Base-by-base conservation (phyloP, 2,888 invertebrate species). In the Leptinotarsa rubiginosa region DNA sequence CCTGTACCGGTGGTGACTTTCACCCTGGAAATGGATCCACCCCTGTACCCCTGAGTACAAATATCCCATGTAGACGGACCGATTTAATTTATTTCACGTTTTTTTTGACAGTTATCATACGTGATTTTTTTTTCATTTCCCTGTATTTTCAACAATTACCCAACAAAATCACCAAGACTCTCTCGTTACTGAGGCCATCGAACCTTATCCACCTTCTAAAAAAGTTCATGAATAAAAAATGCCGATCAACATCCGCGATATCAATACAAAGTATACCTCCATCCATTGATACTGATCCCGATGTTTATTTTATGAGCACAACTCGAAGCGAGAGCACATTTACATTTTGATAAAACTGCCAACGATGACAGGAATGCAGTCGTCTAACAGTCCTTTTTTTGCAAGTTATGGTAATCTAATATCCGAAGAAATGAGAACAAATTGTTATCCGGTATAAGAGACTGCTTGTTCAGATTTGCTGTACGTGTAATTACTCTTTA, bases 231-330 rank as follows among this genome's bases (percentile, higher is more conserved):
- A 56, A 25, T 59, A 62, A 62, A 62, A 41, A 62, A 62, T 62
- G 15, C 15, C 7, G n/a, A 62, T 62, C 62, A 62, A 62, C 62
- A 62, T 62, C 62, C 62, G 62, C 62, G 62, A 62, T 62, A 62
- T 62, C 62, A 62, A 62, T 41, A 62, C 62, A 25, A 41, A 62
- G 31, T 25, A 41, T n/a, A 41, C 62, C 25, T 50, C 64, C 62
- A 25, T 49, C 18, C 70, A 70, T 70, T 62, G 70, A 70, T 70
- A 70, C 47, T 64, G 50, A 62, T 47, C 41, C 62, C 31, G 64
- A 70, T 70, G 64, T 70, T 70, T 64, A 70, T 62, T 64, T 70
- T 64, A 70, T 50, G 49, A 70, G 25, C 68, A 68, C 68, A 62
- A 62, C 62, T 62, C 62, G 25, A 25, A 31, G 62, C 62, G 41